Evolutionary conservation across 2,113 vertebrate genomes (phyloP).

Genomic region (Microcebus ravelobensis): DNA sequence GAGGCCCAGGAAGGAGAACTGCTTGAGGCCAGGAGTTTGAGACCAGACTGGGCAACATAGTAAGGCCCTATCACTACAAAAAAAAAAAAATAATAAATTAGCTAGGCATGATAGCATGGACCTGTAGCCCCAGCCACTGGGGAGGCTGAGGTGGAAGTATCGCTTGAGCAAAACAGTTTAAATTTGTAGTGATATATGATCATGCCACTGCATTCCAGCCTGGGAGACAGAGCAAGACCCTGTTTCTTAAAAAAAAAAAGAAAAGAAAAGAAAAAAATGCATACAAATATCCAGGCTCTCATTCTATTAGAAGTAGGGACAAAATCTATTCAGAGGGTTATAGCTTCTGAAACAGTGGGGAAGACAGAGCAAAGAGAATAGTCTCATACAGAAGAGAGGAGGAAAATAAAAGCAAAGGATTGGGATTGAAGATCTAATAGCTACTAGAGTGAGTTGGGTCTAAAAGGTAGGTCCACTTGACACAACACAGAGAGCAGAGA

Average conservation of each 20-base stretch:
- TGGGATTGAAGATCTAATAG: background rate
- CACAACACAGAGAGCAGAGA: background rate
- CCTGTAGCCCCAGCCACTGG: no score
- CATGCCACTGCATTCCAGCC: no score
- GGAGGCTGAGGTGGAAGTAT: no score
- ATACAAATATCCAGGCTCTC: background rate
- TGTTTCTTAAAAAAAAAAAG: background rate
- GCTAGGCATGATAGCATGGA: no score
- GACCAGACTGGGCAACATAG: no score
- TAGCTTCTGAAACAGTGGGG: background rate
- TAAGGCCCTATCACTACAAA: no score
- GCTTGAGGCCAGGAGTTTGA: no score
- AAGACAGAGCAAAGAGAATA: background rate
- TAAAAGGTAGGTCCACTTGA: background rate
- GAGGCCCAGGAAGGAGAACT: no score
- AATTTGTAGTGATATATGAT: no score
- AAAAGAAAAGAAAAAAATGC: background rate
- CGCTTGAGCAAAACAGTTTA: no score
- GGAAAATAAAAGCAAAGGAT: background rate
- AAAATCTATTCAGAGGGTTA: background rate
- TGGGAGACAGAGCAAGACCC: no score
- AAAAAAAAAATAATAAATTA: no score
- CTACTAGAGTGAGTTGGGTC: background rate
- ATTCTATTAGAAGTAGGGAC: background rate
- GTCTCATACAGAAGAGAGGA: background rate